These are phyloP conservation scores for Lepilemur septentrionalis DNA, from an alignment of 2,797 vertebrate species.

Conservation along the genomic window DNA sequence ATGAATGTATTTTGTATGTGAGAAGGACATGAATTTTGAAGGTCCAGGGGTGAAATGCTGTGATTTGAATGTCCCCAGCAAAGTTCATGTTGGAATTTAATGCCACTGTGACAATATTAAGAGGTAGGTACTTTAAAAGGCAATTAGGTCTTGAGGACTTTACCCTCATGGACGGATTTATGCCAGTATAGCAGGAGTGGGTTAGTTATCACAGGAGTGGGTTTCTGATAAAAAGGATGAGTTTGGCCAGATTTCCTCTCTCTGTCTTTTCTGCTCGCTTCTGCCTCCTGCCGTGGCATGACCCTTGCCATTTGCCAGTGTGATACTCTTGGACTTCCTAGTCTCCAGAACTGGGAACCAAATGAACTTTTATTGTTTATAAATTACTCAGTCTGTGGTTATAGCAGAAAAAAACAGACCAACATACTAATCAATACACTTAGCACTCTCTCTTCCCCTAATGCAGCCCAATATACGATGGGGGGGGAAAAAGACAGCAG, in stretches of 20 bases:
- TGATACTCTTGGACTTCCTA: neutral
- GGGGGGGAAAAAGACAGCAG: neutral
- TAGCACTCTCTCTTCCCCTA: neutral
- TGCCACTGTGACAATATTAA: neutral
- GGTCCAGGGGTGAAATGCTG: neutral
- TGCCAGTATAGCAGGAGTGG: neutral
- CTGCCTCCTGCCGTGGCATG: neutral
- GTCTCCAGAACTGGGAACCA: neutral
- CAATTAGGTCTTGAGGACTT: neutral
- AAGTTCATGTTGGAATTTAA: neutral
- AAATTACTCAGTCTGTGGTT: neutral
- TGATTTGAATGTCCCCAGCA: neutral
- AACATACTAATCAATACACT: neutral
- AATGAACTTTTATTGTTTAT: neutral
- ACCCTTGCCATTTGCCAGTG: neutral
- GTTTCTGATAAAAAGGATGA: neutral
- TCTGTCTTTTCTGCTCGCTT: neutral
- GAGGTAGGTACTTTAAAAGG: neutral
- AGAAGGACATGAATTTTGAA: neutral
- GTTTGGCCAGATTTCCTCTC: neutral
- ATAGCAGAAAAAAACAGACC: neutral
- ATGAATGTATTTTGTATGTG: neutral
- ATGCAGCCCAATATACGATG: neutral
- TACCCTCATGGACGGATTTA: neutral
- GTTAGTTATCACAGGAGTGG: neutral